Evolutionary conservation across 2,113 vertebrate genomes (phyloP), one percentile per base, ranked within the genome.

Genomic region (Aythya baeri): DNA sequence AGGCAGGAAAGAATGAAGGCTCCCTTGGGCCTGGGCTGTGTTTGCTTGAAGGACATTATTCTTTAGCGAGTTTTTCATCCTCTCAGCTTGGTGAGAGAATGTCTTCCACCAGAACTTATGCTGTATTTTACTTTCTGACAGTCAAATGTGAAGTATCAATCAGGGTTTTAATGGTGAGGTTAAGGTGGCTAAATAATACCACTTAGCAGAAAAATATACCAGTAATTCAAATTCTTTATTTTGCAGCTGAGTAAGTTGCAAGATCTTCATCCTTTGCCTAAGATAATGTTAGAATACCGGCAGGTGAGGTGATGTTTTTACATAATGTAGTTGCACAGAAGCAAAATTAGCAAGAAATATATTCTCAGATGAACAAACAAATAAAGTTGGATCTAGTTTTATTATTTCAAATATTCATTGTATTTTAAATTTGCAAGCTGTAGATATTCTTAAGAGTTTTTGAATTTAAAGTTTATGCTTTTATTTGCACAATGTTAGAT

Each of bases 191-290:
- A 71, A 58, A 66, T 87, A 63, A 38, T 50, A 6, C 3, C 17
- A 66, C 6, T 34, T 66, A 54, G 54, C 15, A 61, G 18, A 44
- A 43, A 80, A 81, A 4, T 43, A 9, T 32, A 34, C 49, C 11
- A 72, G 3, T 93, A 87, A 85, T 65, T 82, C 31, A 21, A 25
- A 23, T 70, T 87, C 26, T 75, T 73, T 66, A 52, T 83, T 96
- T 97, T 97, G 43, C 68, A 99, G 99, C 93, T 99, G 76, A 96
- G 97, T 71, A 98, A 98, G 91, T 98, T 99, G 43, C 98, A 98
- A 97, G 98, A 98, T 83, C 97, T 99, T 73, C 99, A 99, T 95
- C 98, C 99, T 29, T 97, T 99, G 77, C 99, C 99, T 31, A 99
- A 98, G 97, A 98, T 99, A 77, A 98, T 99, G 93, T 93, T 99